phyloP scores from a whole-genome alignment of 92 coral and sea anemone genomes.

The Parazoanthus atlanticus region DNA sequence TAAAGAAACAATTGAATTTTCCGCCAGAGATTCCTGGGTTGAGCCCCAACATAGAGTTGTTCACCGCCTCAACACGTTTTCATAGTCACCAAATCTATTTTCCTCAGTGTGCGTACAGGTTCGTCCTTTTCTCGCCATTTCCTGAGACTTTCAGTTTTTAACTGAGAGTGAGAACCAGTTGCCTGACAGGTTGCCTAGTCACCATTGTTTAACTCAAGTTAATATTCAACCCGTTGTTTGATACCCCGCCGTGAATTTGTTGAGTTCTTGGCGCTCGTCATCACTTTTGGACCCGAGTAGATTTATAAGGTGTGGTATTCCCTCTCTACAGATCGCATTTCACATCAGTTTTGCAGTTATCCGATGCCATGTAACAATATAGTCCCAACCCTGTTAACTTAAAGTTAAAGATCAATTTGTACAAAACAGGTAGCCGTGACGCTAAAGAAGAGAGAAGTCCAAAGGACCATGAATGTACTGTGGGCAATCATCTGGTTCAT shows the following conservation, averaged over 20 bases:
- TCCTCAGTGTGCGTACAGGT: neutral
- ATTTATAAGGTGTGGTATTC: neutral
- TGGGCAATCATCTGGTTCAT: conserved; percentile 99
- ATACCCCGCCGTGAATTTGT: neutral
- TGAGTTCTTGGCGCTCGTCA: neutral
- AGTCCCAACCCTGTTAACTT: no score
- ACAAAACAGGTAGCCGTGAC: neutral
- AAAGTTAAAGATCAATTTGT: neutral
- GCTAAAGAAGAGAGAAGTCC: neutral
- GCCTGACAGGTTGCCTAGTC: neutral
- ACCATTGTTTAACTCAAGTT: neutral
- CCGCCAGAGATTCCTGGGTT: no score
- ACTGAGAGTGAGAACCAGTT: neutral
- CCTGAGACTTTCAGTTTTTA: neutral
- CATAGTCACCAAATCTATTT: no score
- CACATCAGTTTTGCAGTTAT: neutral
- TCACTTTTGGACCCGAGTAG: neutral
- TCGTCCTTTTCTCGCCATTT: neutral
- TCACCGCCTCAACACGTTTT: no score
- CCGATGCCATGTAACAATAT: neutral
- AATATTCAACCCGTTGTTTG: neutral
- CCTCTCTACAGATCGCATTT: neutral
- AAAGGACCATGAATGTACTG: conserved; percentile 79
- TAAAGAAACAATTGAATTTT: no score
- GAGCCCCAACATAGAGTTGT: no score